Percentiles rank a stretch among this genome's conserved stretches.
phyloP scores from a whole-genome alignment of 1,140 invertebrate species.

The Lanistes nyassanus region DNA sequence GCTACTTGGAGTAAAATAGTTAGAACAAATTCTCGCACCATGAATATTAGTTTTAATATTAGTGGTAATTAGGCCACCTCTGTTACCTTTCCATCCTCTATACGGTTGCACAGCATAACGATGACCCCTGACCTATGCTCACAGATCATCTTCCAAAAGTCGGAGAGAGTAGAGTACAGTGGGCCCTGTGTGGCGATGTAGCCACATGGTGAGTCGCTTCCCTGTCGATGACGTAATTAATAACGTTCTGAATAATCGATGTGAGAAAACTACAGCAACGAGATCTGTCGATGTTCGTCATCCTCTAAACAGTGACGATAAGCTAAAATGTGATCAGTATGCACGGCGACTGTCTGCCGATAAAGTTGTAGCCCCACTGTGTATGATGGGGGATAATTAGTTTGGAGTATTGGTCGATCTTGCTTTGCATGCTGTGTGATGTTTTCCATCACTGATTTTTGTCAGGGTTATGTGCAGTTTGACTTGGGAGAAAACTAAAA shows the following conservation, averaged over 20 bases:
- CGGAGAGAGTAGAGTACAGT: slow-evolving; percentile 82
- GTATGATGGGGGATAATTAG: background rate
- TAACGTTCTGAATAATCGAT: background rate
- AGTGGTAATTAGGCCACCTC: no score
- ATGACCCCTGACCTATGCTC: slow-evolving; percentile 90
- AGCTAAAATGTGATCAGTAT: background rate
- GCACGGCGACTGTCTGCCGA: background rate
- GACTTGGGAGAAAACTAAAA: no score
- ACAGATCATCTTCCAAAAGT: slow-evolving; percentile 98
- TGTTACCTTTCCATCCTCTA: slow-evolving; percentile 83
- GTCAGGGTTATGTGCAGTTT: no score
- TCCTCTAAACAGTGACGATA: background rate
- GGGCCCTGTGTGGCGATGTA: slow-evolving; percentile 94
- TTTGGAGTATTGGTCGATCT: background rate
- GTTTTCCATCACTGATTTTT: no score
- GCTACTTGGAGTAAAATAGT: no score
- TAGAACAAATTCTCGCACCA: no score
- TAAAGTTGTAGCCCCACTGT: background rate
- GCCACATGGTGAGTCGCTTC: slow-evolving; percentile 91
- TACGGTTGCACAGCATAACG: slow-evolving; percentile 89
- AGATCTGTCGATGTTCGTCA: background rate
- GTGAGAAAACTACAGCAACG: no score
- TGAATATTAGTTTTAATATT: no score
- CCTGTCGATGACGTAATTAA: slow-evolving; percentile 67
- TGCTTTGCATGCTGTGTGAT: background rate